Conservation (phyloP, 2,888 invertebrate genomes). For the Onthophagus sagittarius region DNA sequence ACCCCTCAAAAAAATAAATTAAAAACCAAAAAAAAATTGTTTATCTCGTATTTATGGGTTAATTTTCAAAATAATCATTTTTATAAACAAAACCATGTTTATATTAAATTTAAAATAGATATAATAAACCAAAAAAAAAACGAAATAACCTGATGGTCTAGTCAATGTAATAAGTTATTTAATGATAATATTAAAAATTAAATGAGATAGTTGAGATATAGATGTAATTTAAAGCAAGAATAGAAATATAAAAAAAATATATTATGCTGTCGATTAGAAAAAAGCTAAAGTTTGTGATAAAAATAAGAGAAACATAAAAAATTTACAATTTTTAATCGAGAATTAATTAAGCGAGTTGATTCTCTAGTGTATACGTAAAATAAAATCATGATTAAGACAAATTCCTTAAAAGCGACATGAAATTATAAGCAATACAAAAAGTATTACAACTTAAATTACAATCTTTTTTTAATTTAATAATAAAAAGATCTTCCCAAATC, state of each 20-base stretch:
- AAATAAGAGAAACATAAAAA: background rate
- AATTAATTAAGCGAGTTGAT: too few relatives aligned
- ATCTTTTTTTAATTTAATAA: background rate
- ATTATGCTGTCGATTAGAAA: background rate
- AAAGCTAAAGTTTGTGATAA: background rate
- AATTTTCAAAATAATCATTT: background rate
- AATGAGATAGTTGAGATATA: background rate
- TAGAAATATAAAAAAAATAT: background rate
- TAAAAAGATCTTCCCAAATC: too few relatives aligned
- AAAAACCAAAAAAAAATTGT: conserved; percentile 7
- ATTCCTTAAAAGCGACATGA: too few relatives aligned
- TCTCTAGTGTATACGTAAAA: background rate
- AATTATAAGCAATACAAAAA: background rate
- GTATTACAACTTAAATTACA: background rate
- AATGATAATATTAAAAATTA: conserved; percentile 1
- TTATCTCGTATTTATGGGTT: conserved; percentile 2
- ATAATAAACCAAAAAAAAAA: background rate
- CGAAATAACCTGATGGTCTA: background rate
- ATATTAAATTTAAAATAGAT: conserved; percentile 2
- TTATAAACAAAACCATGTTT: background rate
- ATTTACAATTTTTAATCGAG: background rate
- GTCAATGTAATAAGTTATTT: background rate
- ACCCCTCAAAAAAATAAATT: conserved; percentile 2
- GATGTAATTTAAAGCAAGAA: background rate
- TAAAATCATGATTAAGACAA: too few relatives aligned